phyloP scores from a whole-genome alignment of 2,797 vertebrate species.

The Xyrichtys novacula region DNA sequence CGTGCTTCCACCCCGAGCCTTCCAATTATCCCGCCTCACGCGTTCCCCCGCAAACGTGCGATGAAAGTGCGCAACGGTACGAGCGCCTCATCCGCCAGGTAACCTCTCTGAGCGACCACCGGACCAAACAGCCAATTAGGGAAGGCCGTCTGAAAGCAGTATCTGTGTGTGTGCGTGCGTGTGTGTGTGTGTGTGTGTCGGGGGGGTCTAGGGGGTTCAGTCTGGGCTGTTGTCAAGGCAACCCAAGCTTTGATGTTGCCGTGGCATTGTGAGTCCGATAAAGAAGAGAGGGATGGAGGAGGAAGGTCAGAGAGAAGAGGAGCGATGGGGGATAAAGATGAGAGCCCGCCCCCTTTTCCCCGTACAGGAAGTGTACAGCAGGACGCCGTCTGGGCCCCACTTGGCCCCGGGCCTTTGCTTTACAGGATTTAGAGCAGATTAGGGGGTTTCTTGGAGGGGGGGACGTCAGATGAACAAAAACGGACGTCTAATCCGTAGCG shows the following conservation, averaged over 20 bases:
- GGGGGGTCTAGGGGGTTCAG: constrained; percentile 32
- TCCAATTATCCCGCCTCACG: constrained; percentile 46
- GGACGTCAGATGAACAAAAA: constrained; percentile 71
- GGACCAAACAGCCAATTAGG: constrained; percentile 59
- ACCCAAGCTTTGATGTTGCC: constrained; percentile 49
- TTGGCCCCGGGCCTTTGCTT: constrained; percentile 55
- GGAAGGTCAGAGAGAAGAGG: constrained; percentile 13
- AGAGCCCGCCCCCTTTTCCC: not conserved
- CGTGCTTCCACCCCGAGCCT: not conserved
- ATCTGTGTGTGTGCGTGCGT: too few relatives aligned
- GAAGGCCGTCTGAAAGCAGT: constrained; percentile 14
- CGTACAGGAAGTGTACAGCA: constrained; percentile 29
- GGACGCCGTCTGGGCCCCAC: constrained; percentile 41
- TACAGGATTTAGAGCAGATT: constrained; percentile 74
- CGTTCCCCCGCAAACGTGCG: constrained; percentile 4
- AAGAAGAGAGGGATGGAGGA: constrained; percentile 8
- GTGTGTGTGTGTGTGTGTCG: accelerated
- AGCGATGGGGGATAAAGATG: constrained; percentile 15
- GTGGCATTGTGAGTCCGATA: constrained; percentile 33
- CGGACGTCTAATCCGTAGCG: constrained; percentile 74
- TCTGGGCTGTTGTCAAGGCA: constrained; percentile 46
- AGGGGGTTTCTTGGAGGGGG: constrained; percentile 41
- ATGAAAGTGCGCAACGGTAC: constrained; percentile 31
- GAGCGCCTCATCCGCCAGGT: constrained; percentile 34
- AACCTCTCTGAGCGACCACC: constrained; percentile 9